These are phyloP conservation scores for Cinclus cinclus DNA, from an alignment of 2,113 vertebrate genomes.

Conservation along the genomic window DNA sequence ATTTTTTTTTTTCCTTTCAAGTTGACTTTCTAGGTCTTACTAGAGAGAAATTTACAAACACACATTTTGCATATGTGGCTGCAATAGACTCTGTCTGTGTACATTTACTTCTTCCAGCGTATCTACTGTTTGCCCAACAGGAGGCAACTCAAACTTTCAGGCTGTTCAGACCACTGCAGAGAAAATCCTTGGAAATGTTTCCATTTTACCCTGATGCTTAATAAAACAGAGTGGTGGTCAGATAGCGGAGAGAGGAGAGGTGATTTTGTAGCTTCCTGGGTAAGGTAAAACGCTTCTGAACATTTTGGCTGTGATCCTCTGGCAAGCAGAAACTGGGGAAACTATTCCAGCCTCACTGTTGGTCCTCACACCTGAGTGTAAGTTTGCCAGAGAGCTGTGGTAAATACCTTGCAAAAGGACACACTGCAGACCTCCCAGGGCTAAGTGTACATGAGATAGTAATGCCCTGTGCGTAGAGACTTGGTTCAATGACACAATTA, in stretches of 20 bases:
- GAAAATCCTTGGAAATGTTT: neutral
- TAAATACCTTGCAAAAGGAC: neutral
- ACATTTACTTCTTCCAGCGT: neutral
- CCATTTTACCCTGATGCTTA: neutral
- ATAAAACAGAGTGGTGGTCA: neutral
- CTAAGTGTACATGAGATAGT: neutral
- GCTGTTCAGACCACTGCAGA: neutral
- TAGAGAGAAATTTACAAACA: neutral
- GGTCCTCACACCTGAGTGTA: neutral
- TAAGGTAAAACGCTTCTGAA: neutral
- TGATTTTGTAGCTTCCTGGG: neutral
- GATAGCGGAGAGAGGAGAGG: neutral
- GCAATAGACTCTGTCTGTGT: neutral
- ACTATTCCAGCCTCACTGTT: neutral
- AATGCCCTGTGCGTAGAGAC: neutral
- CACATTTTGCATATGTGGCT: neutral
- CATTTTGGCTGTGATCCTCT: neutral
- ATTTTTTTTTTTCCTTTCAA: neutral
- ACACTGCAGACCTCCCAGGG: neutral
- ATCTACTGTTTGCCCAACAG: neutral
- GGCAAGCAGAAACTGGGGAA: neutral
- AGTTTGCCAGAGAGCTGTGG: neutral
- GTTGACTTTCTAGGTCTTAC: neutral
- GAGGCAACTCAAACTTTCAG: neutral
- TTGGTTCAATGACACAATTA: neutral